phyloP scores from a whole-genome alignment of 2,113 vertebrate species.

The Lepidothrix coronata region DNA sequence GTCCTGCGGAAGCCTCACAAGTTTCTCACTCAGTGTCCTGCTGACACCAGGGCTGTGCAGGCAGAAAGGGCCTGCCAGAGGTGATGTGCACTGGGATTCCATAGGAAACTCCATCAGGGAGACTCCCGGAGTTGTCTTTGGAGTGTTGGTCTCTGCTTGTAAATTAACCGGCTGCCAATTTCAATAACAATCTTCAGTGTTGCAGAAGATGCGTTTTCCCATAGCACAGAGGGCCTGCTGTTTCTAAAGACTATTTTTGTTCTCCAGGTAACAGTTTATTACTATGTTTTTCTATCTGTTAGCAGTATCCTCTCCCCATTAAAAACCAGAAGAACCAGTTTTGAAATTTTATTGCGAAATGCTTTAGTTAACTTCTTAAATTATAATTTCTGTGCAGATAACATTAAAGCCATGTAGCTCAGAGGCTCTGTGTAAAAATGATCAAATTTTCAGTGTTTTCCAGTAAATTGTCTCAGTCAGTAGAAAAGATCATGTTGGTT shows the following conservation, averaged over 20 bases:
- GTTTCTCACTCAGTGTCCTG: fast-evolving
- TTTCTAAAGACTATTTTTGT: background rate
- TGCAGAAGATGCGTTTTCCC: background rate
- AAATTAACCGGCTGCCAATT: background rate
- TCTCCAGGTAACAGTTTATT: background rate
- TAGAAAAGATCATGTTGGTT: background rate
- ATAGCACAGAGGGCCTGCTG: background rate
- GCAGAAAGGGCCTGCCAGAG: background rate
- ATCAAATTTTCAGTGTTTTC: background rate
- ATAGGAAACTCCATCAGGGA: background rate
- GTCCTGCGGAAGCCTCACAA: background rate
- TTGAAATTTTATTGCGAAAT: background rate
- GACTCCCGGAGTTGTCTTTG: background rate
- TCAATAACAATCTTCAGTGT: background rate
- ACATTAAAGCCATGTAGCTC: background rate
- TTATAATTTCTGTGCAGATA: background rate
- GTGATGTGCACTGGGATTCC: background rate
- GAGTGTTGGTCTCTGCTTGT: background rate
- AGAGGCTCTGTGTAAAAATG: background rate
- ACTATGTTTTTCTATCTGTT: background rate
- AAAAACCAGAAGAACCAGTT: background rate
- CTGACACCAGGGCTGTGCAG: background rate
- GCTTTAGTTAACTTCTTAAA: background rate
- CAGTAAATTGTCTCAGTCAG: background rate
- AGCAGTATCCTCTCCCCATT: background rate